Evolutionary conservation across 2,797 vertebrate genomes (phyloP).

Genomic region (Parauchenoglanis punctatus): DNA sequence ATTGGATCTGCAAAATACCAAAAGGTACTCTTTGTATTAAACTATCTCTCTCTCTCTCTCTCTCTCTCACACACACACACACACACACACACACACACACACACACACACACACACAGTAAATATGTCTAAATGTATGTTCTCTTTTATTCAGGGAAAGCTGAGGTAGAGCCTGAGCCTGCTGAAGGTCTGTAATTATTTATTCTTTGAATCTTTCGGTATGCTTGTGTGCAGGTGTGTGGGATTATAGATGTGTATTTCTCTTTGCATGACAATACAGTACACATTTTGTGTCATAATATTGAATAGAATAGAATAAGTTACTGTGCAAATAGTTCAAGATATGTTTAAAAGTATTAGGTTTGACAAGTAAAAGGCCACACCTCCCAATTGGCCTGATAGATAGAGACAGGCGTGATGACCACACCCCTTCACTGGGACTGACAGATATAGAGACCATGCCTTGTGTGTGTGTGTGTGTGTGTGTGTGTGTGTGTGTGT

Average conservation of each 20-base stretch:
- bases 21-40: constrained; percentile 78
- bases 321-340: no score
- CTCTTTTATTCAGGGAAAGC: constrained; percentile 72
- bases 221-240: not conserved
- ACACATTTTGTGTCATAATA: no score
- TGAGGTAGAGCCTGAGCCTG: constrained; percentile 78
- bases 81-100: not conserved
- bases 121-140: constrained; percentile 3
- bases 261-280: not conserved
- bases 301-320: not conserved
- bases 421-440: not conserved
- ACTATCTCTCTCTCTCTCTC: not conserved
- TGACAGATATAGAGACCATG: not conserved
- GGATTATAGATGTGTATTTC: not conserved
- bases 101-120: not conserved
- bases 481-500: not conserved
- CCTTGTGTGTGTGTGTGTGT: not conserved
- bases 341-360: not conserved
- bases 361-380: not conserved
- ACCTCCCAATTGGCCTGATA: not conserved
- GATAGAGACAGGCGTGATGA: no score
- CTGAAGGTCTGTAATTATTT: constrained; percentile 78
- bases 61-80: not conserved
- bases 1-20: constrained; percentile 98
- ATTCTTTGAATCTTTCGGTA: not conserved